Conservation (phyloP, 2,888 invertebrate species). For the Catocala nupta region DNA sequence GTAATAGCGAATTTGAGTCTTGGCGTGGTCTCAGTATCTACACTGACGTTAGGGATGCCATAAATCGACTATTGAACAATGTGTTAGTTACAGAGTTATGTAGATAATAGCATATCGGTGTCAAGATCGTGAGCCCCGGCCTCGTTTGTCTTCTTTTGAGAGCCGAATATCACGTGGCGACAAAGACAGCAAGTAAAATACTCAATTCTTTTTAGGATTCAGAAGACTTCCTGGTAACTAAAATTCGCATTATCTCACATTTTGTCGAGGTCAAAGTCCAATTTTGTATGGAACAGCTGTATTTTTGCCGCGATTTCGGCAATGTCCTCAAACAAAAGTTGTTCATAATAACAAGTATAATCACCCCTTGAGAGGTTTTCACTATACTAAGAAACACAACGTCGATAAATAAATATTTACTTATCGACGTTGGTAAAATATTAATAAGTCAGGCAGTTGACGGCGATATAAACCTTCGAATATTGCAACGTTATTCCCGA, state of each 20-base stretch:
- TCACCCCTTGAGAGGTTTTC: too few relatives aligned
- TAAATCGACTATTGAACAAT: conserved; percentile 66
- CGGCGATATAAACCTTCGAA: conserved; percentile 9
- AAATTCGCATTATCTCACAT: too few relatives aligned
- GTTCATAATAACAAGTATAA: too few relatives aligned
- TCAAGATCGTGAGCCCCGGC: conserved; percentile 68
- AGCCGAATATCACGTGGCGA: conserved; percentile 64
- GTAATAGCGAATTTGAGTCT: conserved; percentile 61
- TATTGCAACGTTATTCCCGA: conserved; percentile 9
- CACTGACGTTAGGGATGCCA: conserved; percentile 56
- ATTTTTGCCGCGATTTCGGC: too few relatives aligned
- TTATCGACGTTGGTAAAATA: conserved; percentile 11
- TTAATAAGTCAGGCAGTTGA: conserved; percentile 18
- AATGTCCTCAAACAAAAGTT: too few relatives aligned
- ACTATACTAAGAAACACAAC: too few relatives aligned
- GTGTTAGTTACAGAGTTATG: conserved; percentile 57
- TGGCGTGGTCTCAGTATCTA: conserved; percentile 48
- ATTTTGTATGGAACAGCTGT: too few relatives aligned
- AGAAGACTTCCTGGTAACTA: too few relatives aligned
- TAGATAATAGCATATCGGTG: conserved; percentile 73
- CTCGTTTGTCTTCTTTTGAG: conserved; percentile 70
- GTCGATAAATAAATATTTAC: too few relatives aligned
- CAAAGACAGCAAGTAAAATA: conserved; percentile 46
- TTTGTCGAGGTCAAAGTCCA: too few relatives aligned
- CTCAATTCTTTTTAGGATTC: too few relatives aligned